Evolutionary conservation across 2,113 vertebrate genomes (phyloP), one percentile per base, ranked within the genome.

Genomic region (Todiramphus chloris): DNA sequence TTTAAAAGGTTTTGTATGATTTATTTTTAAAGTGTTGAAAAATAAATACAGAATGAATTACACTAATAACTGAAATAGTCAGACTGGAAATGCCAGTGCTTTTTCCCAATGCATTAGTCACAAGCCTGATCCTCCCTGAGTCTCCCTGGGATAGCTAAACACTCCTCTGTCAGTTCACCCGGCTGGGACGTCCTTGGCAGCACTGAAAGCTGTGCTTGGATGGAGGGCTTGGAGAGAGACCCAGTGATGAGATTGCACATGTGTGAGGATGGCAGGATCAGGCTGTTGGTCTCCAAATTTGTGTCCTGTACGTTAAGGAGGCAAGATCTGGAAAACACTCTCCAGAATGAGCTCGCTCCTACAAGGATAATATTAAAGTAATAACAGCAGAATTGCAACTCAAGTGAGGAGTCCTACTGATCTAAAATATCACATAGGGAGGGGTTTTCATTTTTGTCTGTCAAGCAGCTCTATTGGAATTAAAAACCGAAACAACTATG

Each of bases 11-110:
- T 96, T 88, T 83, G 69, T 66, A 41, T 43, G 8, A 63, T 76
- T 92, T 88, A 73, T 89, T 91, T 92, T 89, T 96, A 46, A 77
- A 62, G 28, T 50, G 50, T 27, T 69, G 50, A 63, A 76, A 89
- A 95, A 63, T 46, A 75, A 89, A 79, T 25, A 67, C 28, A 73
- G 44, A 79, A 51, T 6, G 4, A 86, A 83, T 92, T n/a, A 73
- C 83, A 59, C n/a, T 31, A 83, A 70, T 56, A 14, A 63, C 39
- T 23, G 58, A 25, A 94, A 69, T 59, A 95, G 79, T 66, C 44
- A 97, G 93, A 88, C n/a, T 94, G 68, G 30, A 88, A 81, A 62
- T 11, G 20, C 41, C 79, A 79, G 63, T 39, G 83, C 81, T 82
- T 92, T 90, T 89, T 87, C 11, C 28, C 46, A 73, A 73, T 0